These are phyloP conservation scores for Chrysomela aeneicollis DNA, from an alignment of 2,888 invertebrate species.

Conservation along the genomic window DNA sequence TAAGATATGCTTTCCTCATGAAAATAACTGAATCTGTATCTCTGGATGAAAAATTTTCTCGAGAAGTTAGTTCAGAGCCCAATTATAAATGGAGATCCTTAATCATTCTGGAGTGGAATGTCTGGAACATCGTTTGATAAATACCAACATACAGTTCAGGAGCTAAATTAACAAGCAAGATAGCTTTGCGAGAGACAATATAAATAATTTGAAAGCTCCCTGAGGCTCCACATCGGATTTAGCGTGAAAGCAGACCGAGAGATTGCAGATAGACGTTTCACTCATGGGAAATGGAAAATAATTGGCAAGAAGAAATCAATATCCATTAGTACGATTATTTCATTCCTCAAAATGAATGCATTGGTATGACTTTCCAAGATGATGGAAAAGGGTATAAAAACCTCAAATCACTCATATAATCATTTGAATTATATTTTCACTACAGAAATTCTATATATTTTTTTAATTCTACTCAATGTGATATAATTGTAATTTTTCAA, in stretches of 20 bases:
- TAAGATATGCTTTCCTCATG: not conserved
- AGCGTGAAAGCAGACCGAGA: not conserved
- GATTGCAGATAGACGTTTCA: no score
- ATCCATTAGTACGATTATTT: no score
- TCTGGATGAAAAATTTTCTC: not conserved
- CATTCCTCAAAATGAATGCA: not conserved
- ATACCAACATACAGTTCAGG: conserved; percentile 25
- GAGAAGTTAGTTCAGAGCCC: conserved; percentile 4
- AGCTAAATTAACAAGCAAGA: conserved; percentile 30
- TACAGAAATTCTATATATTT: no score
- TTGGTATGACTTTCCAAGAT: not conserved
- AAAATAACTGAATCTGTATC: not conserved
- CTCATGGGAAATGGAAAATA: no score
- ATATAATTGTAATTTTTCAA: no score
- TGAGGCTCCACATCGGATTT: not conserved
- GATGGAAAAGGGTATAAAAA: no score
- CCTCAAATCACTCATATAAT: no score
- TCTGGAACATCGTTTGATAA: conserved; percentile 28
- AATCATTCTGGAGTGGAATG: conserved; percentile 12
- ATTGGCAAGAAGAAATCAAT: no score
- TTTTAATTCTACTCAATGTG: no score
- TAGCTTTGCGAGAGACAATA: conserved; percentile 23
- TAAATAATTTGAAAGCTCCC: conserved; percentile 20
- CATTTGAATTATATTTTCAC: no score
- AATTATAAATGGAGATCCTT: conserved; percentile 11